Percentiles rank a stretch among this genome's conserved stretches.
Conservation (phyloP, 2,888 invertebrate genomes). For the Athalia cordata region DNA sequence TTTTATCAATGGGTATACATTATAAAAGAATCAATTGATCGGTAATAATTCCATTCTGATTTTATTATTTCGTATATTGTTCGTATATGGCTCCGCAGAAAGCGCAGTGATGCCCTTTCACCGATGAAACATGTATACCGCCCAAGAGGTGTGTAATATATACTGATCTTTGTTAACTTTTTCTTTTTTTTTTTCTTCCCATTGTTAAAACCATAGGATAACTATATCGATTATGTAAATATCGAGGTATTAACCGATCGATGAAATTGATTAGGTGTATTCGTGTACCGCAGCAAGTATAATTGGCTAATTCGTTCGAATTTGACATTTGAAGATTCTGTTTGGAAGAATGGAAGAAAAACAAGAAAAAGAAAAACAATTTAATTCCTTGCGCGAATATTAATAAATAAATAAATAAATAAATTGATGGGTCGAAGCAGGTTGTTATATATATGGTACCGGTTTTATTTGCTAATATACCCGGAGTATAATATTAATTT, state of each 20-base stretch:
- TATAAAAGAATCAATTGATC: not conserved
- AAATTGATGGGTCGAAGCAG: not conserved
- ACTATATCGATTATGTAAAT: too few relatives aligned
- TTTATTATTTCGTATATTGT: slow-evolving; percentile 1
- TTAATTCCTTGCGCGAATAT: not conserved
- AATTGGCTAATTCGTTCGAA: too few relatives aligned
- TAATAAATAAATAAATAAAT: not conserved
- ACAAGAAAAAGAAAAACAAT: not conserved
- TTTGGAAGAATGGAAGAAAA: not conserved
- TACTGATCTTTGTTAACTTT: not conserved
- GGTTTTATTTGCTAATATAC: not conserved
- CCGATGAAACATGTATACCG: not conserved
- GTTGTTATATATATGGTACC: not conserved
- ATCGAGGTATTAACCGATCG: too few relatives aligned
- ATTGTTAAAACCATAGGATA: too few relatives aligned
- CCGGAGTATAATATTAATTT: not conserved
- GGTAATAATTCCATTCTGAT: slow-evolving; percentile 1
- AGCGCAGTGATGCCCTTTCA: not conserved
- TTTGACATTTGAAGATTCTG: too few relatives aligned
- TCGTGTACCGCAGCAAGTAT: too few relatives aligned
- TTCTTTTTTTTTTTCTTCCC: not conserved
- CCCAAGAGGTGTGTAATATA: too few relatives aligned
- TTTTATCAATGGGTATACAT: too few relatives aligned
- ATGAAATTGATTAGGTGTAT: too few relatives aligned
- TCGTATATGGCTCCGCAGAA: not conserved